Conservation (phyloP, 2,797 vertebrate species). For the Lycodopsis pacificus region DNA sequence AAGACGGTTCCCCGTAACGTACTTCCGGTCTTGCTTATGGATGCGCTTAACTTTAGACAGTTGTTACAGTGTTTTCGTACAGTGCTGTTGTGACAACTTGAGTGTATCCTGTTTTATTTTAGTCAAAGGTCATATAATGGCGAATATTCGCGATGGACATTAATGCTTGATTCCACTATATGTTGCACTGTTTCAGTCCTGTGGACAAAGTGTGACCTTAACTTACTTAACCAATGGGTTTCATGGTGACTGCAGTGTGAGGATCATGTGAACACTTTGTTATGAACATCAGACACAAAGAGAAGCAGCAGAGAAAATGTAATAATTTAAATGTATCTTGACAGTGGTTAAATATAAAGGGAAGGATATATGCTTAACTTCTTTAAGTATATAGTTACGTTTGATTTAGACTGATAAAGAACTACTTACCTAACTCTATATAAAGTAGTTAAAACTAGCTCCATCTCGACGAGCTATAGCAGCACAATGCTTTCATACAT, state of each 20-base stretch:
- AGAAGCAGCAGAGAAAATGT: background rate
- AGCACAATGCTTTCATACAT: background rate
- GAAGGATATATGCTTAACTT: background rate
- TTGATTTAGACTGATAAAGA: background rate
- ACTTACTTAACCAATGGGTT: background rate
- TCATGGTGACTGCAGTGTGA: background rate
- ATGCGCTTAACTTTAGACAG: too few relatives aligned
- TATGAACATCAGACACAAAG: background rate
- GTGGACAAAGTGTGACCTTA: slow-evolving; percentile 1
- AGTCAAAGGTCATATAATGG: background rate
- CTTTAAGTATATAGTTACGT: background rate
- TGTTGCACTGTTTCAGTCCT: background rate
- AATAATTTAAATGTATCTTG: background rate
- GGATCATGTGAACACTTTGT: background rate
- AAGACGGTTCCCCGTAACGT: background rate
- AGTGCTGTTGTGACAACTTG: background rate
- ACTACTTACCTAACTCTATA: too few relatives aligned
- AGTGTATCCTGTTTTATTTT: background rate
- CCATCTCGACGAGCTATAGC: background rate
- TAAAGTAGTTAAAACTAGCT: background rate
- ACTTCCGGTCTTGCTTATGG: slow-evolving; percentile 37
- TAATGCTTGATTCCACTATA: background rate
- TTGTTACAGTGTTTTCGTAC: accelerated
- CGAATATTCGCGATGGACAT: background rate
- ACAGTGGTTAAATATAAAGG: background rate